A percentile compares a stretch with the other conserved stretches of the same genome.
Evolutionary conservation across 2,888 invertebrate genomes (phyloP).

Genomic region (Chirona hameri): DNA sequence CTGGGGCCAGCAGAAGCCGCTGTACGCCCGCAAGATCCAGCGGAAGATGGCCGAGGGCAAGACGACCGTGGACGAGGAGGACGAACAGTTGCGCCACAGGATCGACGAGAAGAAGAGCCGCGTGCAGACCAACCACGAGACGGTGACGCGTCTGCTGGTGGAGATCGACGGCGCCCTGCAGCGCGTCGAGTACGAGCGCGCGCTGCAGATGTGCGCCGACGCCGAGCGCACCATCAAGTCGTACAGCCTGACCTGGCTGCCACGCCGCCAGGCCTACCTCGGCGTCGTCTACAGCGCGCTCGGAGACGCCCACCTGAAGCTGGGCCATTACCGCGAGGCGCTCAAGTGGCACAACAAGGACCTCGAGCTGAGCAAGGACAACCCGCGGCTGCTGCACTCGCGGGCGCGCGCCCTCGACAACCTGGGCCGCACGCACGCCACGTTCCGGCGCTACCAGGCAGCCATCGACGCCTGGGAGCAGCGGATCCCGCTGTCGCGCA

Average conservation of each 20-base stretch:
- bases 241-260: background rate
- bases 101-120: background rate
- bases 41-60: background rate
- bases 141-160: background rate
- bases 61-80: background rate
- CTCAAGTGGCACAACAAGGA: slow-evolving; percentile 25
- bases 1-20: slow-evolving; percentile 12
- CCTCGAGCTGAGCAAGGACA: slow-evolving; percentile 13
- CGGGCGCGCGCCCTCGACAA: slow-evolving; percentile 24
- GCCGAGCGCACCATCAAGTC: slow-evolving; percentile 1
- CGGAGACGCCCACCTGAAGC: slow-evolving; percentile 6
- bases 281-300: slow-evolving; percentile 26
- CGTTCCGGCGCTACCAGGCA: background rate
- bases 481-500: background rate
- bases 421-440: slow-evolving; percentile 13
- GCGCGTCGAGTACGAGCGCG: background rate
- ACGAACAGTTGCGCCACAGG: background rate
- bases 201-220: background rate
- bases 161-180: background rate
- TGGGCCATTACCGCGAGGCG: slow-evolving; percentile 10
- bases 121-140: background rate
- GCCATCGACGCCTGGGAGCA: slow-evolving; percentile 26
- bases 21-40: background rate
- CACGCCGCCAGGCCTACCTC: slow-evolving; percentile 1
- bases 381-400: background rate